Evolutionary conservation across 1,140 invertebrate genomes (phyloP).

Genomic region (Monochamus saltuarius): DNA sequence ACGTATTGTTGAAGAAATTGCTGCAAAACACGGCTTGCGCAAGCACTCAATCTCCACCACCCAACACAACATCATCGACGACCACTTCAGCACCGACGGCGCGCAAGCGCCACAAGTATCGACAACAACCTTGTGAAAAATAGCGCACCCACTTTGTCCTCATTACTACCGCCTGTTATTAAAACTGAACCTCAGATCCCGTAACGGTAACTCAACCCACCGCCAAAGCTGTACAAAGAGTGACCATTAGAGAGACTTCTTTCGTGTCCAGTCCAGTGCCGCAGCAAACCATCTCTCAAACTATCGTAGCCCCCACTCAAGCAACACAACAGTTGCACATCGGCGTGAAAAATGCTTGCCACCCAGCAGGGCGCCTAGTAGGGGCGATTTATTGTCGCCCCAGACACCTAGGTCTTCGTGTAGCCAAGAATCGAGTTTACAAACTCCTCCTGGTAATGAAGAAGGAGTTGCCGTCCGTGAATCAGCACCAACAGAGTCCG

Average conservation of each 20-base stretch:
- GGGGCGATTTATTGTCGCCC: slow-evolving; percentile 51
- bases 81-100: slow-evolving; percentile 61
- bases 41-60: slow-evolving; percentile 55
- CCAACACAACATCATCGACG: slow-evolving; percentile 50
- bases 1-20: slow-evolving; percentile 86
- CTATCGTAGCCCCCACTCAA: slow-evolving; percentile 16
- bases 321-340: slow-evolving; percentile 47
- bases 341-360: slow-evolving; percentile 47
- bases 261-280: slow-evolving; percentile 55
- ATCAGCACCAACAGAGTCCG: slow-evolving; percentile 28
- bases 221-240: slow-evolving; percentile 26
- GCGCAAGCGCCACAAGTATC: slow-evolving; percentile 72
- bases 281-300: slow-evolving; percentile 25
- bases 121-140: no score
- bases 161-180: slow-evolving; percentile 50
- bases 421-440: slow-evolving; percentile 49
- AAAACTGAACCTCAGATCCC: slow-evolving; percentile 41
- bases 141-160: slow-evolving; percentile 62
- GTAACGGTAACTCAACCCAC: slow-evolving; percentile 24
- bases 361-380: slow-evolving; percentile 46
- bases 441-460: slow-evolving; percentile 48
- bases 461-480: slow-evolving; percentile 33
- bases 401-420: slow-evolving; percentile 46
- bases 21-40: slow-evolving; percentile 80
- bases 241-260: slow-evolving; percentile 58